Evolutionary conservation across 2,888 invertebrate species (phyloP).

Genomic region (Apoderus coryli): DNA sequence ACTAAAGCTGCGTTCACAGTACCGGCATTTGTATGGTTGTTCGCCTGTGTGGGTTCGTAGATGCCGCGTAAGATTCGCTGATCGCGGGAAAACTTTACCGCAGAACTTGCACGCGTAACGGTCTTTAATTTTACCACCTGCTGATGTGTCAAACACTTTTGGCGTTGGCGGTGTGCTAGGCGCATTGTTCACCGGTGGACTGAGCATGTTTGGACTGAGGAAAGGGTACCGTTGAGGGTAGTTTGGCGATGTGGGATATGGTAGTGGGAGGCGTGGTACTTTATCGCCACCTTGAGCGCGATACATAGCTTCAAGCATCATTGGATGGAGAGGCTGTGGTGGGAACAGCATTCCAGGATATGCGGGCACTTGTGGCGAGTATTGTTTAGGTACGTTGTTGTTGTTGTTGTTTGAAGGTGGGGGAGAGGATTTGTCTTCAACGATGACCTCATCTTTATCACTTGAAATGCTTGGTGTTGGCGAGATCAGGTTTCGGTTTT

Average conservation of each 20-base stretch:
- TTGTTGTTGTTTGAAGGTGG: slow-evolving; percentile 19
- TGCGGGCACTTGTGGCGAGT: slow-evolving; percentile 29
- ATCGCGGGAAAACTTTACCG: slow-evolving; percentile 92
- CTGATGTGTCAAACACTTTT: slow-evolving; percentile 33
- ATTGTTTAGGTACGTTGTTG: slow-evolving; percentile 23
- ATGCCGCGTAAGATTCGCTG: slow-evolving; percentile 93
- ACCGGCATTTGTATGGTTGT: slow-evolving; percentile 95
- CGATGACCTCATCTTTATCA: slow-evolving; percentile 28
- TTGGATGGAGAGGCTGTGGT: slow-evolving; percentile 48
- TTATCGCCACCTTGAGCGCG: slow-evolving; percentile 40
- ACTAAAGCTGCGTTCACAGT: slow-evolving; percentile 96
- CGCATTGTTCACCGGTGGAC: slow-evolving; percentile 30
- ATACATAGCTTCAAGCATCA: slow-evolving; percentile 58
- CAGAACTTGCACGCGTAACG: slow-evolving; percentile 96
- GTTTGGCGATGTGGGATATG: slow-evolving; percentile 38
- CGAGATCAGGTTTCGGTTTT: slow-evolving; percentile 72
- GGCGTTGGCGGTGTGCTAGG: slow-evolving; percentile 31
- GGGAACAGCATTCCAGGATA: slow-evolving; percentile 41
- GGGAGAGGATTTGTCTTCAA: slow-evolving; percentile 26
- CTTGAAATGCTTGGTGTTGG: slow-evolving; percentile 35
- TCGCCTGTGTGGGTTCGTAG: slow-evolving; percentile 96
- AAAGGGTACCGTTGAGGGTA: slow-evolving; percentile 35
- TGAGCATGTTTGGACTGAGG: slow-evolving; percentile 32
- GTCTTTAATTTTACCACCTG: slow-evolving; percentile 60
- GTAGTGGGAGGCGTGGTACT: slow-evolving; percentile 43